Conservation (phyloP, 2,113 vertebrate species). For the mouse (Mus musculus) region DNA sequence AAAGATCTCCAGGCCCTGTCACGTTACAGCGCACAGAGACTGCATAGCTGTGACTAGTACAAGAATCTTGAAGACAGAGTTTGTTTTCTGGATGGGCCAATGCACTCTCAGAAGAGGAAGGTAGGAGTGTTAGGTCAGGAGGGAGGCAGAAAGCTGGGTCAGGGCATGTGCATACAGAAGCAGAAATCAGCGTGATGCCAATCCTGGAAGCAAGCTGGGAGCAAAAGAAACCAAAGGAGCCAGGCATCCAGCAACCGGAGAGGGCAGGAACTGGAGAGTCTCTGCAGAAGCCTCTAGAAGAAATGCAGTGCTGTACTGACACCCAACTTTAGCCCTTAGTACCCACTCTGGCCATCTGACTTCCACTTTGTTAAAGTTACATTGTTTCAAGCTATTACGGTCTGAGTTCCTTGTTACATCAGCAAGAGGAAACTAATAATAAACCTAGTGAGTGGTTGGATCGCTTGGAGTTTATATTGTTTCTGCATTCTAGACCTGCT, state of each 20-base stretch:
- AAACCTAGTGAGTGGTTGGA: neutral
- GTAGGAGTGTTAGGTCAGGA: neutral
- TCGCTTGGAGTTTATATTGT: neutral
- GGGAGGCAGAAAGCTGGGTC: neutral
- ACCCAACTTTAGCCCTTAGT: neutral
- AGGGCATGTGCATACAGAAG: neutral
- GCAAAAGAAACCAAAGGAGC: neutral
- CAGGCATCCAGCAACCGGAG: neutral
- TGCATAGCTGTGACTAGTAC: neutral
- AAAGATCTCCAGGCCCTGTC: neutral
- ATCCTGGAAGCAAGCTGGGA: neutral
- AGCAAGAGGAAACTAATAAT: neutral
- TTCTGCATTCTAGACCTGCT: neutral
- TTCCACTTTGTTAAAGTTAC: neutral
- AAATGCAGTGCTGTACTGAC: fast-evolving
- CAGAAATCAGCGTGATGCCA: neutral
- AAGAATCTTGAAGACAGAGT: neutral
- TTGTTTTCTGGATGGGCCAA: neutral
- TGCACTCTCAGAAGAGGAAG: neutral
- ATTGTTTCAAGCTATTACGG: neutral
- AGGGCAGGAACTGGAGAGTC: neutral
- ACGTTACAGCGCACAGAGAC: neutral
- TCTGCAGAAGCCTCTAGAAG: neutral
- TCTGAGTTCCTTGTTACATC: neutral
- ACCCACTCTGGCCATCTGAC: neutral